phyloP scores from a whole-genome alignment of 2,888 invertebrate species.

The Vannuccia rotundouncinata region DNA sequence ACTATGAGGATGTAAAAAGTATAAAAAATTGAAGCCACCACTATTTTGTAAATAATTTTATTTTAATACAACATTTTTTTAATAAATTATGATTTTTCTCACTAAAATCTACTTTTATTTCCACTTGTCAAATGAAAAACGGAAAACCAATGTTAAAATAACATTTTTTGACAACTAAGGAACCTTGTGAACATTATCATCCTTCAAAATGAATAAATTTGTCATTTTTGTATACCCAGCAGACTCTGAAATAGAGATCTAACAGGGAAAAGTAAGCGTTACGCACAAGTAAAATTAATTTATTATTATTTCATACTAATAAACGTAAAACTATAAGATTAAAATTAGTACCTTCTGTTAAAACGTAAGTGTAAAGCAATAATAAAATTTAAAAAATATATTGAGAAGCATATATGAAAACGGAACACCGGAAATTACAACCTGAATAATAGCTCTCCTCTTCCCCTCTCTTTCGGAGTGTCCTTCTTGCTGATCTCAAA shows the following conservation, averaged over 20 bases:
- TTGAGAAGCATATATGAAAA: neutral
- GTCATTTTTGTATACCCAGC: neutral
- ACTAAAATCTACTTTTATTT: constrained; percentile 19
- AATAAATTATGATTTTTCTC: neutral
- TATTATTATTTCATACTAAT: constrained; percentile 12
- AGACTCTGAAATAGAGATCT: constrained; percentile 26
- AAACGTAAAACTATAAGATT: constrained; percentile 20
- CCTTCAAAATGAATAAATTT: constrained; percentile 22
- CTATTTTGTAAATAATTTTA: too few relatives aligned
- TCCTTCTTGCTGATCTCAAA: neutral
- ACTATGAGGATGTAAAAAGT: too few relatives aligned
- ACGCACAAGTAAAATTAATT: constrained; percentile 13
- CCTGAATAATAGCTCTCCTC: neutral
- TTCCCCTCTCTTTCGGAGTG: neutral
- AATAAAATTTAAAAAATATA: constrained; percentile 6
- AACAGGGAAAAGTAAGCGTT: constrained; percentile 2
- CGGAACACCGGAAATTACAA: neutral
- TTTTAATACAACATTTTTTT: neutral
- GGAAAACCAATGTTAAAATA: constrained; percentile 15
- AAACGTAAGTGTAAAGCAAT: constrained; percentile 17
- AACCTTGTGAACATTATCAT: constrained; percentile 16
- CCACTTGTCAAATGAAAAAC: constrained; percentile 15
- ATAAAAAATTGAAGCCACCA: too few relatives aligned
- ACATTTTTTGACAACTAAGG: constrained; percentile 19
- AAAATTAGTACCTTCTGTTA: constrained; percentile 9